Evolutionary conservation across 1,140 invertebrate species (phyloP), one percentile per base, ranked within the genome.

Genomic region (Platorchestia sp.): DNA sequence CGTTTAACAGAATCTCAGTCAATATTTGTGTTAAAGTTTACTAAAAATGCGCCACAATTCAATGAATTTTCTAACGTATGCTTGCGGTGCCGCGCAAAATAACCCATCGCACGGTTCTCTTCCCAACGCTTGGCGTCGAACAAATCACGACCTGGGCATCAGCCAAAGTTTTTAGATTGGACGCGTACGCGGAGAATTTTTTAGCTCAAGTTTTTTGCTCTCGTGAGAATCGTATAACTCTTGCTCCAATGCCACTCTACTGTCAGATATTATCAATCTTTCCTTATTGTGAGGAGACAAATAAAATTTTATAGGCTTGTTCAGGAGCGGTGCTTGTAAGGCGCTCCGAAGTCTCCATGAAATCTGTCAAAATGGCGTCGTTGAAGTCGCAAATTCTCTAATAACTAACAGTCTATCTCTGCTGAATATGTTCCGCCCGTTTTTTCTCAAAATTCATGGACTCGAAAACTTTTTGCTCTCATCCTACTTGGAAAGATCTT

Each of bases 241-340:
- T 93, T n/a, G 91, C 14, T 10, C 10, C 43, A 3, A 1, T 47
- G 43, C 44, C 43, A 47, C 45, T 93, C 45, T 16, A 47, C 91
- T 93, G 91, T 93, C 91, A 93, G 91, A 93, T 47, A 45, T 93
- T 45, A 44, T 93, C 91, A 93, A 45, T 93, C 91, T 45, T 47
- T 93, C 10, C 91, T 93, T 40, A 22, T 93, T 93, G 91, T 93
- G 91, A 93, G 40, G 7, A 93, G 45, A 44, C 91, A 93, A 93
- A 93, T 93, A 93, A 93, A 93, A 93, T 93, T 93, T 47, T 93
- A 93, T 93, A 47, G 44, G 91, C 45, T 93, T 47, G 91, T 93
- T 44, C 43, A 93, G 27, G 22, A 93, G 43, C 45, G 36, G 43
- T 47, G 43, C 91, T 93, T 93, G 44, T 16, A 36, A 93, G 36